phyloP scores from a whole-genome alignment of 2,113 vertebrate genomes.

The Heterochromis multidens region DNA sequence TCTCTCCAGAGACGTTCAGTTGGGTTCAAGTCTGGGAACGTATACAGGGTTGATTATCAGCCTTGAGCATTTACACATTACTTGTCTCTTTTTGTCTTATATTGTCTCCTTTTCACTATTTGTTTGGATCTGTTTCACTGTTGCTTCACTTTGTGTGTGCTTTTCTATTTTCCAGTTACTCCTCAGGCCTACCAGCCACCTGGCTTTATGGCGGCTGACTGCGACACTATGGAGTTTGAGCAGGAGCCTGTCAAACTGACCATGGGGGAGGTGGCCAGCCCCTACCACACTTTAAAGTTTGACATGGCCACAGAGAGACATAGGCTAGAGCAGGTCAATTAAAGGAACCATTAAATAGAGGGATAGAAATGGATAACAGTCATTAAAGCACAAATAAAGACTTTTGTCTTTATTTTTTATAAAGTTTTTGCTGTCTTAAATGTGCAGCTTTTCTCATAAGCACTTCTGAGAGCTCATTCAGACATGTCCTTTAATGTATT shows the following conservation, averaged over 20 bases:
- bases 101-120: too few species aligned
- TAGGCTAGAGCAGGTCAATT: conserved; percentile 79
- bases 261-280: conserved; percentile 87
- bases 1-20: too few species aligned
- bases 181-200: conserved; percentile 90
- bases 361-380: neutral
- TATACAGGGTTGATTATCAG: too few species aligned
- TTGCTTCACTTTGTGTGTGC: neutral
- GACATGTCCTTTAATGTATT: neutral
- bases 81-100: too few species aligned
- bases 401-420: neutral
- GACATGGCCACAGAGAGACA: conserved; percentile 88
- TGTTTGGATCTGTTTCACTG: neutral
- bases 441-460: neutral
- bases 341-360: neutral
- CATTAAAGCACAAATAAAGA: neutral
- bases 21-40: too few species aligned
- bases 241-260: conserved; percentile 83
- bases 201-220: conserved; percentile 86
- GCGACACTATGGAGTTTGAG: conserved; percentile 79
- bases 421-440: neutral
- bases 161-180: conserved; percentile 62
- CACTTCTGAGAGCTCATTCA: neutral
- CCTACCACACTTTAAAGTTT: conserved; percentile 87
- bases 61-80: too few species aligned